phyloP scores from a whole-genome alignment of 1,140 invertebrate species.

The Zaprionus kolodkinae region DNA sequence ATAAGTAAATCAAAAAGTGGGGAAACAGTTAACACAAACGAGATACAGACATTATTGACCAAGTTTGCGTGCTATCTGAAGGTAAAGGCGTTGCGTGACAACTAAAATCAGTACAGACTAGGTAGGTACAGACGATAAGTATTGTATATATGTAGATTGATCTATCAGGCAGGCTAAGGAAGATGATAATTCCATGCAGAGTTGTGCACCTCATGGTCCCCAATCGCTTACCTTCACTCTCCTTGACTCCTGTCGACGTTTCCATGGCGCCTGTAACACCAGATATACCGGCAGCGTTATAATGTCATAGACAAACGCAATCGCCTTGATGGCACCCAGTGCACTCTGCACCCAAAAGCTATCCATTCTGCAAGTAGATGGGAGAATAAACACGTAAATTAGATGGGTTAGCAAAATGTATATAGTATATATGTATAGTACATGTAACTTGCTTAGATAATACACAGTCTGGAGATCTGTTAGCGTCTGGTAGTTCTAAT shows the following conservation, averaged over 20 bases:
- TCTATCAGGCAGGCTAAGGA: not conserved
- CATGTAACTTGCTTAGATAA: conserved; percentile 7
- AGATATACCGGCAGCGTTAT: conserved; percentile 95
- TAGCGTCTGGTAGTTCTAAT: conserved; percentile 29
- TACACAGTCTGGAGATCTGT: conserved; percentile 23
- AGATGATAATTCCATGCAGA: not conserved
- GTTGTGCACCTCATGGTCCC: not conserved
- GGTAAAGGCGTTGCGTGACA: conserved; percentile 26
- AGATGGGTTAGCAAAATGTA: conserved; percentile 30
- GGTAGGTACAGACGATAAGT: no score
- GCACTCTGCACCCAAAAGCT: conserved; percentile 91
- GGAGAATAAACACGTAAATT: conserved; percentile 35
- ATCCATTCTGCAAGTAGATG: conserved; percentile 87
- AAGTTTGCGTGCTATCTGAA: conserved; percentile 5
- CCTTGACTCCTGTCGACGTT: conserved; percentile 89
- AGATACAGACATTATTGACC: not conserved
- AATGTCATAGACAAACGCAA: conserved; percentile 94
- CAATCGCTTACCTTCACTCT: conserved; percentile 88
- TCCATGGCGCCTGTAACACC: conserved; percentile 94
- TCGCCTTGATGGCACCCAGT: conserved; percentile 89
- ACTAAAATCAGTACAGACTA: not conserved
- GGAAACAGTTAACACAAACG: not conserved
- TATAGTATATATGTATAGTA: not conserved
- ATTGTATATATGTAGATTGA: no score
- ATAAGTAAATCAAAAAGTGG: not conserved